phyloP scores from a whole-genome alignment of 2,113 vertebrate species.

The Heterotilapia buettikoferi region DNA sequence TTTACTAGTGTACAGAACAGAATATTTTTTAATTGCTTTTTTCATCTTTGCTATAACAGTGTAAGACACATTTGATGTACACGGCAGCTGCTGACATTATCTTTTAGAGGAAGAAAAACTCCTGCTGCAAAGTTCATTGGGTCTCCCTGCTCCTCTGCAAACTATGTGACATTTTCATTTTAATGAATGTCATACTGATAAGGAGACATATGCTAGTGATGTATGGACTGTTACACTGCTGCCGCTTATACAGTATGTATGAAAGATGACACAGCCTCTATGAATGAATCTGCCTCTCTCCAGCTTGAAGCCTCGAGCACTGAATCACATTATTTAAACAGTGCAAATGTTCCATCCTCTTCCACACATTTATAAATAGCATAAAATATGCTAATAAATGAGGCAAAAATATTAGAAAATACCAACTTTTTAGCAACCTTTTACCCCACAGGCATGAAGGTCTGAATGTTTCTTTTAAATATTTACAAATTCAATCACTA shows the following conservation, averaged over 20 bases:
- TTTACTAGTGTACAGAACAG: neutral
- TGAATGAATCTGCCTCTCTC: neutral
- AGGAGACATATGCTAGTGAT: conserved; percentile 66
- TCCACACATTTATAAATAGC: neutral
- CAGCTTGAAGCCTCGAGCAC: neutral
- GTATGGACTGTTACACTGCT: neutral
- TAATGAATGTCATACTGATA: conserved; percentile 75
- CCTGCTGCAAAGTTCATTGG: conserved; percentile 49
- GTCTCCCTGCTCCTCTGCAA: conserved; percentile 15
- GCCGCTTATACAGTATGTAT: neutral
- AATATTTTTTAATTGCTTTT: neutral
- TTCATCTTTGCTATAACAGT: neutral
- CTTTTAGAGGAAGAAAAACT: conserved; percentile 63
- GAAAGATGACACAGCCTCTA: neutral
- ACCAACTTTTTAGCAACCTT: neutral
- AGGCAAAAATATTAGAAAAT: neutral
- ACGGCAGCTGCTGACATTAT: conserved; percentile 76
- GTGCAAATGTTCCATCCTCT: neutral
- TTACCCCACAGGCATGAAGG: neutral
- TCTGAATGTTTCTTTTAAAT: neutral
- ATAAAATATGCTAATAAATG: neutral
- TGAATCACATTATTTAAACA: neutral
- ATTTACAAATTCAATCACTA: neutral
- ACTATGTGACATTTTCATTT: conserved; percentile 82
- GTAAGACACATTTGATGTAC: conserved; percentile 62